phyloP scores from a whole-genome alignment of 2,113 vertebrate species.

The Pachypanchax playfairii region DNA sequence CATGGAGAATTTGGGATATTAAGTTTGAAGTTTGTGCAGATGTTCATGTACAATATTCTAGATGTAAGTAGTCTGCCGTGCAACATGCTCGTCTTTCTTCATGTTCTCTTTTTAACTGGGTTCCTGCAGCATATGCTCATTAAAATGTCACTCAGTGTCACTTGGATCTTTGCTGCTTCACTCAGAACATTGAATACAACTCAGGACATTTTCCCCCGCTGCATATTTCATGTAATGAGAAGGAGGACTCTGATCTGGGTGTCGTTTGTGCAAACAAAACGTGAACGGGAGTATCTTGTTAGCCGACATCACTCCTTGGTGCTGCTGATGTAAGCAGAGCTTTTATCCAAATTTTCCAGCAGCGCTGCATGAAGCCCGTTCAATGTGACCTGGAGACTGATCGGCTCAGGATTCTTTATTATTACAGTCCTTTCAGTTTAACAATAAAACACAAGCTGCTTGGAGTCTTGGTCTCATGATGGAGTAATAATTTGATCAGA shows the following conservation, averaged over 20 bases:
- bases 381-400: conserved; percentile 45
- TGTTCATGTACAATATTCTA: no score
- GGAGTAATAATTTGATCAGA: no score
- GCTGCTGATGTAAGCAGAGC: conserved; percentile 67
- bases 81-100: no score
- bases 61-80: no score
- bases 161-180: conserved; percentile 41
- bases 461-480: no score
- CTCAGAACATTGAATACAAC: conserved; percentile 54
- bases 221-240: conserved; percentile 72
- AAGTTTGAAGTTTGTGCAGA: no score
- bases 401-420: conserved; percentile 39
- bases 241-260: conserved; percentile 69
- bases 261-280: conserved; percentile 72
- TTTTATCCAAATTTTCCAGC: conserved; percentile 51
- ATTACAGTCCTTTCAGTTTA: conserved; percentile 32
- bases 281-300: conserved; percentile 62
- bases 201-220: conserved; percentile 59
- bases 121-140: no score
- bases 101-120: no score
- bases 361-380: conserved; percentile 43
- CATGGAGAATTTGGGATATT: no score
- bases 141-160: conserved; percentile 47
- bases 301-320: conserved; percentile 54
- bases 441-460: conserved; percentile 30